These are phyloP conservation scores for Egretta garzetta DNA, from an alignment of 2,113 vertebrate species.

Conservation along the genomic window DNA sequence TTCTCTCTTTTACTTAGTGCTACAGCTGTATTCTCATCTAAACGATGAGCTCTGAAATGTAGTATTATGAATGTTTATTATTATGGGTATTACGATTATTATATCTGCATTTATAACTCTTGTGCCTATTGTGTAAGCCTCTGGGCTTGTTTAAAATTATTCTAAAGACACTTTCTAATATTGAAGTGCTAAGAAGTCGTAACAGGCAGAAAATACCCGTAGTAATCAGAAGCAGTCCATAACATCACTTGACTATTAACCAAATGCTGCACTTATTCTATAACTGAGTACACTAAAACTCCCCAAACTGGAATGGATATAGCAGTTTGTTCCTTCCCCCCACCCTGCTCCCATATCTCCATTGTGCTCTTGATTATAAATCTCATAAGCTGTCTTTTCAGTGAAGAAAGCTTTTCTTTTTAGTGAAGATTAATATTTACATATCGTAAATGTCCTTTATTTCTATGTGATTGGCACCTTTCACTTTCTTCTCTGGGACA, in stretches of 20 bases:
- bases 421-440: not conserved
- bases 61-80: not conserved
- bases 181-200: not conserved
- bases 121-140: not conserved
- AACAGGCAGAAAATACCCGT: not conserved
- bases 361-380: not conserved
- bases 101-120: not conserved
- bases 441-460: not conserved
- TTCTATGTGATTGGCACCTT: not conserved
- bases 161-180: not conserved
- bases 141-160: not conserved
- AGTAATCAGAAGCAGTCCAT: not conserved
- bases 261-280: not conserved
- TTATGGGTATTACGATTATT: not conserved
- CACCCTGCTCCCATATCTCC: accelerated
- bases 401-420: no score
- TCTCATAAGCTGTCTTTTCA: not conserved
- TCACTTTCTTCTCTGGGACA: not conserved
- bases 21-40: not conserved
- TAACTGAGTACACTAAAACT: not conserved
- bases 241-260: not conserved
- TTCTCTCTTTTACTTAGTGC: not conserved
- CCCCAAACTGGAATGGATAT: not conserved
- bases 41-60: not conserved
- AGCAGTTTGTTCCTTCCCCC: not conserved